These are phyloP conservation scores for Amiota mariae DNA, from an alignment of 2,888 invertebrate species.

Conservation along the genomic window DNA sequence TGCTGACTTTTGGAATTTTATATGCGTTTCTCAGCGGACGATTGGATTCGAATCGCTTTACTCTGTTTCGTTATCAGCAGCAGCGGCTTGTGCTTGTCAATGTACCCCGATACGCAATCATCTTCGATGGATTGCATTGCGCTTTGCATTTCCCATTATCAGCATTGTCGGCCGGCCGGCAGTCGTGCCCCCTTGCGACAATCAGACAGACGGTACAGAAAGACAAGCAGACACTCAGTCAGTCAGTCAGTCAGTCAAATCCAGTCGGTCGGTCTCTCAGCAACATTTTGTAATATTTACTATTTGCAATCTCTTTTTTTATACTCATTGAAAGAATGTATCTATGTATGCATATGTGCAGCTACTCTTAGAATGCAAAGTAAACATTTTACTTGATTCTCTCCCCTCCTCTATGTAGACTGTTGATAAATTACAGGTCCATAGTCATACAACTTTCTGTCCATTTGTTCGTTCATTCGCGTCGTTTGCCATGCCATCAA, in stretches of 20 bases:
- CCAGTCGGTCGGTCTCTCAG: neutral
- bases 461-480: slow-evolving; percentile 14
- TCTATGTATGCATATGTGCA: slow-evolving; percentile 35
- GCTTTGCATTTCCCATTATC: slow-evolving; percentile 25
- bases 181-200: slow-evolving; percentile 21
- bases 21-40: slow-evolving; percentile 1
- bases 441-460: slow-evolving; percentile 35
- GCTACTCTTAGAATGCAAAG: slow-evolving; percentile 62
- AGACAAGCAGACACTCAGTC: neutral
- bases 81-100: slow-evolving; percentile 42
- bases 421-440: slow-evolving; percentile 37
- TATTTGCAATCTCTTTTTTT: slow-evolving; percentile 9
- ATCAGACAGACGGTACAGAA: neutral
- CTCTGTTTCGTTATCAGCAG: slow-evolving; percentile 34
- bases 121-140: slow-evolving; percentile 36
- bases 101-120: slow-evolving; percentile 41
- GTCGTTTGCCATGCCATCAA: slow-evolving; percentile 57
- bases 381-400: slow-evolving; percentile 67
- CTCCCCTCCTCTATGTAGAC: slow-evolving; percentile 38
- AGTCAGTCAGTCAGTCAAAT: slow-evolving; percentile 1
- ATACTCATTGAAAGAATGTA: slow-evolving; percentile 10
- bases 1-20: slow-evolving; percentile 23
- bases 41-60: no score
- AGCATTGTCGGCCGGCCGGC: slow-evolving; percentile 7
- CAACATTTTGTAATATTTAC: neutral